Conservation (phyloP, 2,113 vertebrate species). For the Indri indri region DNA sequence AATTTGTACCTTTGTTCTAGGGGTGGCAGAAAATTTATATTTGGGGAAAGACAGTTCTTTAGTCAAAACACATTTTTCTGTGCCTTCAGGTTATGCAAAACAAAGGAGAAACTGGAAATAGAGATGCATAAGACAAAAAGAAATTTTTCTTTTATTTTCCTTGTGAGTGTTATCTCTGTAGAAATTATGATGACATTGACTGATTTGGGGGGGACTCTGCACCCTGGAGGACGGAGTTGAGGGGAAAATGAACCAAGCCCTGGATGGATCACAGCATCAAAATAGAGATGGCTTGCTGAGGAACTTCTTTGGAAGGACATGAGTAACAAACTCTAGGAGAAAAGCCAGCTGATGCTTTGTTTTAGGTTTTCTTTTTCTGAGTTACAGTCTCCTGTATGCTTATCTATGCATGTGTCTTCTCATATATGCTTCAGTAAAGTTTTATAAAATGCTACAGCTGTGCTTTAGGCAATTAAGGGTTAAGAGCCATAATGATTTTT, state of each 20-base stretch:
- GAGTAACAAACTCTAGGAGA: not conserved
- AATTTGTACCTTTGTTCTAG: not conserved
- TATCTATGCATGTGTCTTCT: not conserved
- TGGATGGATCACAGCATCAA: not conserved
- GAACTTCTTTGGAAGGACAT: not conserved
- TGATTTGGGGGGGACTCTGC: not conserved
- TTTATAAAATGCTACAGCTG: not conserved
- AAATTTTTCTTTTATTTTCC: not conserved
- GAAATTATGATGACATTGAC: not conserved
- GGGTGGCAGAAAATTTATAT: not conserved
- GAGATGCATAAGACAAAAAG: not conserved
- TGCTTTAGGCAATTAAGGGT: not conserved
- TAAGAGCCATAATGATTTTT: not conserved
- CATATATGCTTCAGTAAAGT: not conserved
- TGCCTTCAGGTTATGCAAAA: not conserved
- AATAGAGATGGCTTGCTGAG: not conserved
- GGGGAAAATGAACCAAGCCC: not conserved
- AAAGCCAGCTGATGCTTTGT: not conserved
- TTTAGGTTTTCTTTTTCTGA: conserved; percentile 1
- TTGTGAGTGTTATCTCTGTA: not conserved
- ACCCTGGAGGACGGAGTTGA: not conserved
- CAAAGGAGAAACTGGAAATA: not conserved
- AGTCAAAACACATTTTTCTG: not conserved
- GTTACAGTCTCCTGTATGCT: not conserved
- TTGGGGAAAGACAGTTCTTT: not conserved